phyloP scores from a whole-genome alignment of 1,140 invertebrate species.

The Sminthurinus signatus region DNA sequence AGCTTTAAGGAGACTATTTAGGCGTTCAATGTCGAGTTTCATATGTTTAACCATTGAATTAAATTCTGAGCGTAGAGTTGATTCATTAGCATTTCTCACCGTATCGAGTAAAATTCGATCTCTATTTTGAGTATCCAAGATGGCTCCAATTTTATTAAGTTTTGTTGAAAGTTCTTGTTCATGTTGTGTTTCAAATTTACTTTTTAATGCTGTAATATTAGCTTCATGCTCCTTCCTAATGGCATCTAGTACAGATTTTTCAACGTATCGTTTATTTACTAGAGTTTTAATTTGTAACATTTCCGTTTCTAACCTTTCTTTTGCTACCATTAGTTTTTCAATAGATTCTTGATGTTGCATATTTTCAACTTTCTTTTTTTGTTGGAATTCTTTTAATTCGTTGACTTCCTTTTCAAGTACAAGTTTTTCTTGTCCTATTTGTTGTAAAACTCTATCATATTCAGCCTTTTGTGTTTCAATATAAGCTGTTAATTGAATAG shows the following conservation, averaged over 20 bases:
- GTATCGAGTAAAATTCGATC: neutral
- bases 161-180: neutral
- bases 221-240: slow-evolving; percentile 2
- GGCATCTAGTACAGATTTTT: slow-evolving; percentile 6
- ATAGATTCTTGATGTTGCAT: neutral
- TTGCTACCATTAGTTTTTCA: slow-evolving; percentile 2
- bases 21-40: slow-evolving; percentile 2
- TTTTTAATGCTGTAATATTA: neutral
- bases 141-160: neutral
- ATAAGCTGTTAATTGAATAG: neutral
- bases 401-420: slow-evolving; percentile 9
- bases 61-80: neutral
- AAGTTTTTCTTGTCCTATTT: slow-evolving; percentile 15
- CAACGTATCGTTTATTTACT: slow-evolving; percentile 5
- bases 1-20: slow-evolving; percentile 1
- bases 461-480: slow-evolving; percentile 14
- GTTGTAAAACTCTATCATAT: neutral
- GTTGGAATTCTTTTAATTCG: slow-evolving; percentile 6
- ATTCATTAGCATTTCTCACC: neutral
- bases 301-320: slow-evolving; percentile 5
- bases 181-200: neutral
- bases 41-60: slow-evolving; percentile 6
- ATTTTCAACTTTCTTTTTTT: slow-evolving; percentile 7
- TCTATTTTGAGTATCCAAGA: slow-evolving; percentile 2
- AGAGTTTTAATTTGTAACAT: neutral